Evolutionary conservation across 2,888 invertebrate species (phyloP).

Genomic region (Doris montereyensis): DNA sequence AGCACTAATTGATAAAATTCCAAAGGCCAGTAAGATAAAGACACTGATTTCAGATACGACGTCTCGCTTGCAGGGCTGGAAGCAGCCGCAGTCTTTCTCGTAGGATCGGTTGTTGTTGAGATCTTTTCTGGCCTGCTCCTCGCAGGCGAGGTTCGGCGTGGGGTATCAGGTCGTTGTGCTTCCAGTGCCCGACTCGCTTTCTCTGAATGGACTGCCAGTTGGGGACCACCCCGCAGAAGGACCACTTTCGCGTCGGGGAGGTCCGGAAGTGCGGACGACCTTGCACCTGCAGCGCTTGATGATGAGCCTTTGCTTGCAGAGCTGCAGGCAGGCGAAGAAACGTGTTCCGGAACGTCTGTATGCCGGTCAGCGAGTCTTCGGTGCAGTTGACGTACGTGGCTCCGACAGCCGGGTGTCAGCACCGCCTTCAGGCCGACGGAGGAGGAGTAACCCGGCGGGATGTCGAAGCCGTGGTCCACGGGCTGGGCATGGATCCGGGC

Average conservation of each 20-base stretch:
- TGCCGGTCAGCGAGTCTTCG: slow-evolving; percentile 57
- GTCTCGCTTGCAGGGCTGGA: slow-evolving; percentile 64
- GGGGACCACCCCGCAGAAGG: slow-evolving; percentile 61
- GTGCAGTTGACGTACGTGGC: slow-evolving; percentile 54
- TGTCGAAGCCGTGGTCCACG: slow-evolving; percentile 68
- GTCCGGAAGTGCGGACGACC: slow-evolving; percentile 62
- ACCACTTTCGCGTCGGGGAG: slow-evolving; percentile 47
- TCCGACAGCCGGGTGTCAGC: slow-evolving; percentile 55
- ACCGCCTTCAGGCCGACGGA: slow-evolving; percentile 65
- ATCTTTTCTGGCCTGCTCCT: slow-evolving; percentile 53
- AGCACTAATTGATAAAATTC: slow-evolving; percentile 65
- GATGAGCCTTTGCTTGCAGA: slow-evolving; percentile 64
- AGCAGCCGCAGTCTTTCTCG: slow-evolving; percentile 54
- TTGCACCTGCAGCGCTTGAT: slow-evolving; percentile 62
- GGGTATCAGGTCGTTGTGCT: slow-evolving; percentile 46
- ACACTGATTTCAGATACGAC: slow-evolving; percentile 64
- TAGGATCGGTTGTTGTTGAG: slow-evolving; percentile 63
- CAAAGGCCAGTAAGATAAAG: slow-evolving; percentile 66
- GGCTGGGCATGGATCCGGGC: slow-evolving; percentile 67
- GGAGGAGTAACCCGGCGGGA: slow-evolving; percentile 68
- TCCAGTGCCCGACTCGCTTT: slow-evolving; percentile 41
- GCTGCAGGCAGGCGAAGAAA: slow-evolving; percentile 62
- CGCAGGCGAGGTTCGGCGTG: slow-evolving; percentile 55
- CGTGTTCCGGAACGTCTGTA: slow-evolving; percentile 36
- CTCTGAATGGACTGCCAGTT: slow-evolving; percentile 54